Conservation (phyloP, 2,888 invertebrate species). For the Gryllus longicercus region DNA sequence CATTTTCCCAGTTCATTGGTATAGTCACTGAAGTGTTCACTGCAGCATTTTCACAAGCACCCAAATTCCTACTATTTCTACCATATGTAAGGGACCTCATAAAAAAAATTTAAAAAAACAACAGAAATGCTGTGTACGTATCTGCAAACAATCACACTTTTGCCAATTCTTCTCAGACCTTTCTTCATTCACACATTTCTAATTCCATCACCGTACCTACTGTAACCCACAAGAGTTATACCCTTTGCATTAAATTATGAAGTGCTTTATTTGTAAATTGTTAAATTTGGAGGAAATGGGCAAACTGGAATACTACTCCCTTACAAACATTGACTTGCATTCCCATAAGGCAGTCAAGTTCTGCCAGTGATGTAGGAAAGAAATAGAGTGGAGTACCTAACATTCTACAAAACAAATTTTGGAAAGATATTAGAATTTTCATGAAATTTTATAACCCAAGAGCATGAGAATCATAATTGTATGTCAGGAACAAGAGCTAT, state of each 20-base stretch:
- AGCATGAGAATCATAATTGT: too few relatives aligned
- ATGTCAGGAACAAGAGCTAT: too few relatives aligned
- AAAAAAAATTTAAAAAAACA: too few relatives aligned
- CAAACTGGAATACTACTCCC: background rate
- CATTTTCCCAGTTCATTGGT: too few relatives aligned
- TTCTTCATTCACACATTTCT: background rate
- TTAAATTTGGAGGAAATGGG: conserved; percentile 2
- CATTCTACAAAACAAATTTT: background rate
- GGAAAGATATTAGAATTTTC: background rate
- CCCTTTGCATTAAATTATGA: background rate
- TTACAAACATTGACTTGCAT: background rate
- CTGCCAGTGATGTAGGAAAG: background rate
- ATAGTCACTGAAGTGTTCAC: too few relatives aligned
- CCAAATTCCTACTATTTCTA: too few relatives aligned
- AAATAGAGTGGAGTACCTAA: background rate
- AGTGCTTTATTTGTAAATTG: background rate
- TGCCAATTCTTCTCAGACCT: background rate
- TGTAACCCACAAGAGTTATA: background rate
- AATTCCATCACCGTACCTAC: background rate
- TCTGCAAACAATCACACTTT: background rate
- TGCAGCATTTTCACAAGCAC: too few relatives aligned
- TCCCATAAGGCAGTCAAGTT: background rate
- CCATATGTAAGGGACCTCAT: too few relatives aligned
- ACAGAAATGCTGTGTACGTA: background rate
- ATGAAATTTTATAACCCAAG: background rate